These are phyloP conservation scores for Regulus satrapa DNA, from an alignment of 2,113 vertebrate species.

Conservation along the genomic window DNA sequence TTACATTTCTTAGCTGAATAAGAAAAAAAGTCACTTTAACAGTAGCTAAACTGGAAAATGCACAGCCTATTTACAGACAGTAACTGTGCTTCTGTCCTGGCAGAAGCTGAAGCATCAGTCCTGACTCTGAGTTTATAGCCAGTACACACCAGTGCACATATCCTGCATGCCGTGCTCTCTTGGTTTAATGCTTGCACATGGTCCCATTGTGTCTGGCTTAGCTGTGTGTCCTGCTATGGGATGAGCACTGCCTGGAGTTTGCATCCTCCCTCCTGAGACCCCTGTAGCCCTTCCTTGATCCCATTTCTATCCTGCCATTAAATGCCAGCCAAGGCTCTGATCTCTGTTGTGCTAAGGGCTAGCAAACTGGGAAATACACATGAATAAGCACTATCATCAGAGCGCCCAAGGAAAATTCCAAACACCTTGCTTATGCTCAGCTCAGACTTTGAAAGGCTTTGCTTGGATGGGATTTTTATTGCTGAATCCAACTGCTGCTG, in stretches of 20 bases:
- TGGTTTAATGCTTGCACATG: neutral
- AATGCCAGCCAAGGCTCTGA: neutral
- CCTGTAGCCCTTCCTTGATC: neutral
- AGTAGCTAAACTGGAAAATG: neutral
- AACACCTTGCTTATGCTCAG: neutral
- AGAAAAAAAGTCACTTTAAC: neutral
- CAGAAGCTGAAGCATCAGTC: neutral
- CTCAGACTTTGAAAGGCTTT: neutral
- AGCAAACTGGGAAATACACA: neutral
- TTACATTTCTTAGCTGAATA: neutral
- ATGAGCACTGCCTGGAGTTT: neutral
- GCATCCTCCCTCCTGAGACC: neutral
- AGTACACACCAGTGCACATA: too few relatives aligned
- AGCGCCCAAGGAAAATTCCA: neutral
- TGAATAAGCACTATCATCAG: accelerated
- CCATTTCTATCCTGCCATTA: neutral
- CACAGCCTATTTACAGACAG: neutral
- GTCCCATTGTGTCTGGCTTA: neutral
- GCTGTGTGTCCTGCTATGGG: neutral
- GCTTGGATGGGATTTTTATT: neutral
- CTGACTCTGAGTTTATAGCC: neutral
- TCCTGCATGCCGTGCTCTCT: neutral
- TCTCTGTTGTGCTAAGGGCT: neutral
- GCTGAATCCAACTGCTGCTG: neutral
- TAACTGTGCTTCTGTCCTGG: neutral